phyloP scores from a whole-genome alignment of 1,140 invertebrate species.

The Teleogryllus occipitalis region DNA sequence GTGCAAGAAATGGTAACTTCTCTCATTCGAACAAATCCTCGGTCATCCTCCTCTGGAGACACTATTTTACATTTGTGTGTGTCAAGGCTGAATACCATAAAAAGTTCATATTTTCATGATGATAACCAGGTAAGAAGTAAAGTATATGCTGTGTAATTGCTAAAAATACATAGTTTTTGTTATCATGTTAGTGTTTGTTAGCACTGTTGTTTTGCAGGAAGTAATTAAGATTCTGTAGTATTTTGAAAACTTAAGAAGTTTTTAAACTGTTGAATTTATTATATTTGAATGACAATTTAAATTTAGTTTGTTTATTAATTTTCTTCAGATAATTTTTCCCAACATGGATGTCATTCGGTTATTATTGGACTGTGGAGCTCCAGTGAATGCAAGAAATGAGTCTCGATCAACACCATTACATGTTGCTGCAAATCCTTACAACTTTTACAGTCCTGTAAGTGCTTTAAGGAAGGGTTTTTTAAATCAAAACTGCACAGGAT shows the following conservation, averaged over 20 bases:
- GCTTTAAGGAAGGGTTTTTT: not conserved
- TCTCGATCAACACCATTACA: conserved; percentile 66
- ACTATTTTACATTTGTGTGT: conserved; percentile 73
- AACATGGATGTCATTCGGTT: conserved; percentile 55
- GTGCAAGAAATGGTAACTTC: conserved; percentile 29
- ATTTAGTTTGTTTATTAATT: not conserved
- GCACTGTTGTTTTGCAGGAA: no score
- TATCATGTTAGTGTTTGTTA: no score
- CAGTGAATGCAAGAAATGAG: conserved; percentile 67
- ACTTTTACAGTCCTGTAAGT: conserved; percentile 61
- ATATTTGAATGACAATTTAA: not conserved
- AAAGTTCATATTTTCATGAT: conserved; percentile 66
- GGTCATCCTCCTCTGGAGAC: conserved; percentile 62
- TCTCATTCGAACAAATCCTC: conserved; percentile 54
- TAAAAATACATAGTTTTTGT: no score
- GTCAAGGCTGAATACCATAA: conserved; percentile 68
- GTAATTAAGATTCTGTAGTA: not conserved
- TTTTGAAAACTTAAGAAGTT: not conserved
- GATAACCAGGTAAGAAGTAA: conserved; percentile 47
- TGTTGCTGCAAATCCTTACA: conserved; percentile 61
- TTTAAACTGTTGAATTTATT: not conserved
- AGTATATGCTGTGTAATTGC: not conserved
- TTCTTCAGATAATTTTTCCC: conserved; percentile 60
- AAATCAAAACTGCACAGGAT: not conserved
- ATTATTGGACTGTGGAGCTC: conserved; percentile 64